Conservation (phyloP, 2,888 invertebrate species). For the Drosophila formosana region DNA sequence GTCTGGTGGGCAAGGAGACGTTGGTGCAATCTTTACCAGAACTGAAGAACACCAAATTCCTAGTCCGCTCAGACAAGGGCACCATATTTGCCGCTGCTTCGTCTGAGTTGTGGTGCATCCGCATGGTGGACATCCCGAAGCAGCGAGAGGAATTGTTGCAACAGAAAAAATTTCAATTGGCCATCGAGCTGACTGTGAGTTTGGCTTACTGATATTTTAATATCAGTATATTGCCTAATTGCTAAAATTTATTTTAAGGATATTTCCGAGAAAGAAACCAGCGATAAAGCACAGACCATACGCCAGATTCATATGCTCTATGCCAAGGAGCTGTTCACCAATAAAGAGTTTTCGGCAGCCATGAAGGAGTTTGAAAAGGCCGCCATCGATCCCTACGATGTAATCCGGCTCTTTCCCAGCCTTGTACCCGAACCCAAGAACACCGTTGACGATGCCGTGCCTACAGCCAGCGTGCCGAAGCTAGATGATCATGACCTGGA, state of each 20-base stretch:
- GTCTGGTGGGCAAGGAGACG: conserved; percentile 89
- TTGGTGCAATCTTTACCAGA: conserved; percentile 92
- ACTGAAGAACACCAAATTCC: conserved; percentile 90
- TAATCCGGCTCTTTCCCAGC: conserved; percentile 97
- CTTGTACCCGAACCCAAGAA: conserved; percentile 86
- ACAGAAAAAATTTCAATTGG: conserved; percentile 97
- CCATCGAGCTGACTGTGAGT: conserved; percentile 94
- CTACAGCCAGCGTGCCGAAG: conserved; percentile 74
- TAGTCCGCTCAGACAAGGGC: conserved; percentile 91
- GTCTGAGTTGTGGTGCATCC: conserved; percentile 95
- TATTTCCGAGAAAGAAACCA: conserved; percentile 92
- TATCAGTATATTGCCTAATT: no score
- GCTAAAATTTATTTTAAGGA: conserved; percentile 86
- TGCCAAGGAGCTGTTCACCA: conserved; percentile 96
- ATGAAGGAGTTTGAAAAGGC: conserved; percentile 96
- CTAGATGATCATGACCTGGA: conserved; percentile 94
- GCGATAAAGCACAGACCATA: conserved; percentile 92
- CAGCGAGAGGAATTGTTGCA: conserved; percentile 94
- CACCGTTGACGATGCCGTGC: conserved; percentile 66
- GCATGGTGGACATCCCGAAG: conserved; percentile 91
- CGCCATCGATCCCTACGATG: conserved; percentile 97
- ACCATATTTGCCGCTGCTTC: conserved; percentile 94
- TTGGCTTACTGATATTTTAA: not conserved
- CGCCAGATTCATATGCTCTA: conserved; percentile 95
- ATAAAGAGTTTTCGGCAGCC: conserved; percentile 94